These are phyloP conservation scores for Tyrannus savana DNA, from an alignment of 2,113 vertebrate genomes.

Conservation along the genomic window DNA sequence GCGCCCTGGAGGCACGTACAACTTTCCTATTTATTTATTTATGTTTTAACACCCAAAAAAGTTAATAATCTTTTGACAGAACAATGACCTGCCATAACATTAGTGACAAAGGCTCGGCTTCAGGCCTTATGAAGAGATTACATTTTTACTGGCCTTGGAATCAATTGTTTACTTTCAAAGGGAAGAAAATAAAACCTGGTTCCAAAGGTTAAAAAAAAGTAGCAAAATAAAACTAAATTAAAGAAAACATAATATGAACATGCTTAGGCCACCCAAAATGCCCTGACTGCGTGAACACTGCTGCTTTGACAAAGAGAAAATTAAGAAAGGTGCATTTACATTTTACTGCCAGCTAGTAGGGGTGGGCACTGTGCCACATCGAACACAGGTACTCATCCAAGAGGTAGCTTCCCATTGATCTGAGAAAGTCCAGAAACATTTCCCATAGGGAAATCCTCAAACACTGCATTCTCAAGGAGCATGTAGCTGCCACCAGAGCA, in stretches of 20 bases:
- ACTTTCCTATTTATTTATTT: background rate
- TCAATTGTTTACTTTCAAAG: background rate
- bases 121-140: background rate
- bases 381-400: background rate
- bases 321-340: background rate
- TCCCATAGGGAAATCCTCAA: background rate
- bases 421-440: background rate
- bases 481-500: background rate
- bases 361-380: background rate
- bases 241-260: background rate
- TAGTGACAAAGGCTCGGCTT: background rate
- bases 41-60: background rate
- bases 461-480: background rate
- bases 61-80: background rate
- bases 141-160: background rate
- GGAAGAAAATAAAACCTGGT: background rate
- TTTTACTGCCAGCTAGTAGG: background rate
- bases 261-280: background rate
- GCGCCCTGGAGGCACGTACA: background rate
- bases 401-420: background rate
- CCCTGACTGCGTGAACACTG: background rate
- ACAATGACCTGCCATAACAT: background rate
- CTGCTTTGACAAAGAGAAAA: background rate
- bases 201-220: background rate
- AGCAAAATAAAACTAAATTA: background rate